These are phyloP conservation scores for Rosalia funebris DNA, from an alignment of 2,888 invertebrate genomes.

Conservation along the genomic window DNA sequence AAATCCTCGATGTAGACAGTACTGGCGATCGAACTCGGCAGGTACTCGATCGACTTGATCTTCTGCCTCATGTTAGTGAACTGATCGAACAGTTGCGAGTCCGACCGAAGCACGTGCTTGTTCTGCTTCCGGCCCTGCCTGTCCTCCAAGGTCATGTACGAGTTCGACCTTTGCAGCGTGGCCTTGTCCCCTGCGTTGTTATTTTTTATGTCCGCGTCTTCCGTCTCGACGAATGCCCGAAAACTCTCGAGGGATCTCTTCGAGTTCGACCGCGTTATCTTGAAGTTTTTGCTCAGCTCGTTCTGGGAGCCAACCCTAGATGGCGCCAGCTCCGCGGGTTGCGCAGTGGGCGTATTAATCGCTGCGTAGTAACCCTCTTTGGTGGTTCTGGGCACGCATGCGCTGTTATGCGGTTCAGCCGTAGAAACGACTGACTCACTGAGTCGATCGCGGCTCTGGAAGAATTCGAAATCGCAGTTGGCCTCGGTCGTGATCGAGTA, in stretches of 20 bases:
- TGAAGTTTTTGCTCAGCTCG: conserved; percentile 41
- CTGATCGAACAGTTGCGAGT: conserved; percentile 45
- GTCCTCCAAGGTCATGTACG: conserved; percentile 56
- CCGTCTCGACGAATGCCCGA: conserved; percentile 55
- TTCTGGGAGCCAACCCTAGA: conserved; percentile 26
- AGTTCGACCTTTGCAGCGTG: conserved; percentile 57
- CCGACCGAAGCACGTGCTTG: conserved; percentile 43
- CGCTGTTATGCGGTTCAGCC: not conserved
- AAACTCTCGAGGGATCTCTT: conserved; percentile 59
- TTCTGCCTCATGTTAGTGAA: conserved; percentile 46
- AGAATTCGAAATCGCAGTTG: conserved; percentile 73
- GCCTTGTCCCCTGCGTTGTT: conserved; percentile 31
- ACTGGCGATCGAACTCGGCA: conserved; percentile 48
- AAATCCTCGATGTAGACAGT: conserved; percentile 50
- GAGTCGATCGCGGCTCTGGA: conserved; percentile 60
- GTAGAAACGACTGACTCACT: not conserved
- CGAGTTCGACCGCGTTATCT: conserved; percentile 59
- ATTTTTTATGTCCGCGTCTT: conserved; percentile 26
- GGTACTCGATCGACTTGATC: conserved; percentile 55
- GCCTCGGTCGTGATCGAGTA: conserved; percentile 73
- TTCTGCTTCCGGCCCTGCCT: conserved; percentile 37
- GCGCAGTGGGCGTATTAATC: conserved; percentile 34
- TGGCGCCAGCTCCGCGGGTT: conserved; percentile 20
- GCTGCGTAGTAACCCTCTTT: conserved; percentile 36
- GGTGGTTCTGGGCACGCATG: conserved; percentile 36